phyloP scores from a whole-genome alignment of 2,888 invertebrate genomes.

The Pseudanteris insignis region DNA sequence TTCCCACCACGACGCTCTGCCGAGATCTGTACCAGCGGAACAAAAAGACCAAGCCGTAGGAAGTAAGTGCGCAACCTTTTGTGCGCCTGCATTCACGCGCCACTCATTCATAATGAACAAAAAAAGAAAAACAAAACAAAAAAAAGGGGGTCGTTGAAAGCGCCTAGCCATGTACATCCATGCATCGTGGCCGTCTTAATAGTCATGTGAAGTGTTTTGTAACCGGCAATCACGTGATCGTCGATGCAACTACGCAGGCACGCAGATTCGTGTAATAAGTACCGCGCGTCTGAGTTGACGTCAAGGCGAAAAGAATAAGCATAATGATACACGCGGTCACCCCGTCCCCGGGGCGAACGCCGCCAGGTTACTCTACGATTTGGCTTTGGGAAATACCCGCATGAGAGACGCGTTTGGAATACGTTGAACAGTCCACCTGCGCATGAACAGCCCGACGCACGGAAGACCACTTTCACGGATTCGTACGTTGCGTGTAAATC shows the following conservation, averaged over 20 bases:
- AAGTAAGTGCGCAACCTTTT: constrained; percentile 25
- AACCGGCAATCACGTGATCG: constrained; percentile 42
- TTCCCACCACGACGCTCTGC: too few relatives aligned
- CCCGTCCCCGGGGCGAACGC: constrained; percentile 26
- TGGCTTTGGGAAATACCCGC: too few relatives aligned
- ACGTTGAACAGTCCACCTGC: too few relatives aligned
- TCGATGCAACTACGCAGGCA: constrained; percentile 40
- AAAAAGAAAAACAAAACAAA: too few relatives aligned
- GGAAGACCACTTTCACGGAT: too few relatives aligned
- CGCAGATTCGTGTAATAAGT: constrained; percentile 37
- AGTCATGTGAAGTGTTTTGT: constrained; percentile 35
- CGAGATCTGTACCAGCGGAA: too few relatives aligned
- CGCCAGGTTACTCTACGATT: too few relatives aligned
- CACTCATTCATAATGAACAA: constrained; percentile 23
- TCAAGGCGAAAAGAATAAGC: constrained; percentile 36
- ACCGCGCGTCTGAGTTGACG: constrained; percentile 32
- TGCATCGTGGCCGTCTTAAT: constrained; percentile 34
- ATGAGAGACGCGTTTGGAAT: too few relatives aligned
- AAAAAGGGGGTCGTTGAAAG: too few relatives aligned
- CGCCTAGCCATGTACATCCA: constrained; percentile 8
- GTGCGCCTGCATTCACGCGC: constrained; percentile 19
- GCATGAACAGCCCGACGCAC: too few relatives aligned
- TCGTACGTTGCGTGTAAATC: constrained; percentile 22
- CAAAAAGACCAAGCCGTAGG: too few relatives aligned
- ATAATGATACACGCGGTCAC: constrained; percentile 33